Evolutionary conservation across 2,888 invertebrate genomes (phyloP).

Genomic region (Apeira syringaria): DNA sequence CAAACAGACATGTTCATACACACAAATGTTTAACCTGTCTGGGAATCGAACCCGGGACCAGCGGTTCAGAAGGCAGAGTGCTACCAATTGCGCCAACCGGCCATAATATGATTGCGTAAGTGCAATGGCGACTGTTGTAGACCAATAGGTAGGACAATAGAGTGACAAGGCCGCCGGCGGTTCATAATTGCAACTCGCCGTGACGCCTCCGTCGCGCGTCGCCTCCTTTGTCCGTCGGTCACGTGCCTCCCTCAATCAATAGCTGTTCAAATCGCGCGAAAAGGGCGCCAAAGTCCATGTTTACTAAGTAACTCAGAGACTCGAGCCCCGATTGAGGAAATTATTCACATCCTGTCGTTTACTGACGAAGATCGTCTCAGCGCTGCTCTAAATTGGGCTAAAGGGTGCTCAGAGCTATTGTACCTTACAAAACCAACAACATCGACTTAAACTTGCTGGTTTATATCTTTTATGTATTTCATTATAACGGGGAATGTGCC

Average conservation of each 20-base stretch:
- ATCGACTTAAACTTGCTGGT: too few relatives aligned
- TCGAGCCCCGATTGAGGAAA: slow-evolving; percentile 29
- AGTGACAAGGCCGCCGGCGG: slow-evolving; percentile 47
- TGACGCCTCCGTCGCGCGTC: slow-evolving; percentile 50
- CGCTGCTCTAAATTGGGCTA: slow-evolving; percentile 27
- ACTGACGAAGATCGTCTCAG: slow-evolving; percentile 25
- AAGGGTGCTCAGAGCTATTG: slow-evolving; percentile 21
- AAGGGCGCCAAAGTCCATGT: slow-evolving; percentile 39
- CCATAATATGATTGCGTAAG: slow-evolving; percentile 29
- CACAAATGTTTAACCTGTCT: too few relatives aligned
- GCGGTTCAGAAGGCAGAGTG: too few relatives aligned
- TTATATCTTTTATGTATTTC: too few relatives aligned
- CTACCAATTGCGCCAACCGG: too few relatives aligned
- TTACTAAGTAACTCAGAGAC: slow-evolving; percentile 35
- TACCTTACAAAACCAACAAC: too few relatives aligned
- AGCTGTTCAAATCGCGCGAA: slow-evolving; percentile 49
- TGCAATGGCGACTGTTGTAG: slow-evolving; percentile 48
- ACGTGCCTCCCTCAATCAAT: slow-evolving; percentile 52
- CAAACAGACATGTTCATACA: too few relatives aligned
- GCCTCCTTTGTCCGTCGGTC: slow-evolving; percentile 63
- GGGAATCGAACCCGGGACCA: too few relatives aligned
- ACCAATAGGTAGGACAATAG: slow-evolving; percentile 49
- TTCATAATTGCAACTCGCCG: slow-evolving; percentile 60
- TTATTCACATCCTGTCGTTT: slow-evolving; percentile 33
- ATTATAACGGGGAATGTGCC: too few relatives aligned